phyloP scores from a whole-genome alignment of 2,888 invertebrate genomes.

The Schrankia costaestrigalis region DNA sequence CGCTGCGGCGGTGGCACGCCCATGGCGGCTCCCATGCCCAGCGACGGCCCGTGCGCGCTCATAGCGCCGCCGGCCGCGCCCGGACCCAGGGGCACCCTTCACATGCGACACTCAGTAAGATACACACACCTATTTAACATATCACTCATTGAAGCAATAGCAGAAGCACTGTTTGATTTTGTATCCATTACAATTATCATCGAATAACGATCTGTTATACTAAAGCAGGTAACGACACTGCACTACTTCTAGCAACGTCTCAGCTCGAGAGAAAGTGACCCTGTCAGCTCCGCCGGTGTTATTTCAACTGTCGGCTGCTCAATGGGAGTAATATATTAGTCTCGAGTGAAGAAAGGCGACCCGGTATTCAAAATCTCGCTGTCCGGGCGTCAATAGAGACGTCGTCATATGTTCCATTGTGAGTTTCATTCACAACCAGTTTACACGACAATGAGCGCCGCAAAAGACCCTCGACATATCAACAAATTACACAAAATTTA shows the following conservation, averaged over 20 bases:
- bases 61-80: constrained; percentile 55
- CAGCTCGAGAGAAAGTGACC: constrained; percentile 24
- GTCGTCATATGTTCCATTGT: constrained; percentile 72
- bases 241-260: constrained; percentile 3
- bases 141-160: constrained; percentile 13
- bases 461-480: constrained; percentile 77
- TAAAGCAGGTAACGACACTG: not conserved
- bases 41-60: constrained; percentile 54
- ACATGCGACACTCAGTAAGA: constrained; percentile 26
- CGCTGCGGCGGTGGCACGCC: constrained; percentile 55
- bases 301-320: constrained; percentile 61
- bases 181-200: constrained; percentile 18
- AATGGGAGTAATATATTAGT: constrained; percentile 62
- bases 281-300: constrained; percentile 40
- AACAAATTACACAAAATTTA: constrained; percentile 78
- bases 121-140: constrained; percentile 14
- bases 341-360: constrained; percentile 46
- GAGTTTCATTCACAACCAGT: constrained; percentile 58
- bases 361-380: constrained; percentile 44
- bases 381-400: constrained; percentile 61
- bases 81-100: constrained; percentile 67
- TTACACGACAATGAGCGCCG: constrained; percentile 67
- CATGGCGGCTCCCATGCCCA: constrained; percentile 53
- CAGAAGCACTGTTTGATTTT: constrained; percentile 11
- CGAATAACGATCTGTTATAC: not conserved